Percentiles rank a stretch among this genome's conserved stretches.
Evolutionary conservation across 2,797 vertebrate species (phyloP).

Genomic region (Ataeniobius toweri): DNA sequence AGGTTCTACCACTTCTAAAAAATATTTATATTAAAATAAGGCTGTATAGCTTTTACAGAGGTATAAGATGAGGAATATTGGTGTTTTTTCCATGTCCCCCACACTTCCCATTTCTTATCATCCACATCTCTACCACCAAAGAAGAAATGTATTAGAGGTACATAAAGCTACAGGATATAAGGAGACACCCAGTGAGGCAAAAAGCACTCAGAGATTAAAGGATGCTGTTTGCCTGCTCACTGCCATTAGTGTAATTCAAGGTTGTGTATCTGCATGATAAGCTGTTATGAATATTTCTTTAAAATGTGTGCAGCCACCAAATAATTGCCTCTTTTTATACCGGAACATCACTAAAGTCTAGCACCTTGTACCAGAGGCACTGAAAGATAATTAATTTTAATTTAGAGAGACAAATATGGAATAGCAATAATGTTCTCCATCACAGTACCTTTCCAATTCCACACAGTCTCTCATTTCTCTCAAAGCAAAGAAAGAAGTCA

Average conservation of each 20-base stretch:
- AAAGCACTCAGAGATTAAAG: conserved; percentile 56
- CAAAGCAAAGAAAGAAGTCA: conserved; percentile 44
- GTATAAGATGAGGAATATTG: conserved; percentile 34
- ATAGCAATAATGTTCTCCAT: conserved; percentile 73
- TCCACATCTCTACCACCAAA: conserved; percentile 74
- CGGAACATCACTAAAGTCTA: conserved; percentile 15
- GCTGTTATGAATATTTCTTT: conserved; percentile 17
- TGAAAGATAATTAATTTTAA: conserved; percentile 8
- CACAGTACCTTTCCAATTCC: conserved; percentile 32
- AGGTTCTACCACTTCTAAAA: conserved; percentile 56
- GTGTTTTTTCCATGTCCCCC: not conserved
- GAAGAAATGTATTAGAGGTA: conserved; percentile 51
- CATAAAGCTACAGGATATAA: conserved; percentile 44
- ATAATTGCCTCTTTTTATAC: conserved; percentile 23
- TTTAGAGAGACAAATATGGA: conserved; percentile 36
- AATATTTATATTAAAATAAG: conserved; percentile 40
- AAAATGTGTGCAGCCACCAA: conserved; percentile 2
- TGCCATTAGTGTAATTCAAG: conserved; percentile 12
- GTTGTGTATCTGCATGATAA: conserved; percentile 16
- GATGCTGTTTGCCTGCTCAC: conserved; percentile 15
- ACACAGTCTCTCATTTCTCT: conserved; percentile 29
- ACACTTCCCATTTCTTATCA: conserved; percentile 23
- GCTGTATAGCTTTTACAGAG: conserved; percentile 41
- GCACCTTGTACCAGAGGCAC: conserved; percentile 29
- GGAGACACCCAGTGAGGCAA: conserved; percentile 37